Evolutionary conservation across 2,113 vertebrate species (phyloP).

Genomic region (Synodontis membranacea): DNA sequence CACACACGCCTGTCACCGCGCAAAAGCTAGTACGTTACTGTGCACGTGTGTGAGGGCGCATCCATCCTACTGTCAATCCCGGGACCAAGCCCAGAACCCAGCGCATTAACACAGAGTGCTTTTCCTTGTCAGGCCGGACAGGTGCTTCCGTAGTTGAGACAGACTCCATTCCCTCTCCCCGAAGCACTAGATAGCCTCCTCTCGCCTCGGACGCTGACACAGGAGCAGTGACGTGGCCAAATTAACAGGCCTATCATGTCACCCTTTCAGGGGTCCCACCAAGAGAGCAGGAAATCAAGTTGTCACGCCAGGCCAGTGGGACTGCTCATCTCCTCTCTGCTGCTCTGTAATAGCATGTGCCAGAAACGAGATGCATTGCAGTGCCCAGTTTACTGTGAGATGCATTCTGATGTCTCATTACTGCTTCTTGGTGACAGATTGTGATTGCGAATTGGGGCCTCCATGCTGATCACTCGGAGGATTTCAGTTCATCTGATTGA

Average conservation of each 20-base stretch:
- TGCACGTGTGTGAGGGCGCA: constrained; percentile 57
- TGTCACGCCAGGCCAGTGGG: constrained; percentile 85
- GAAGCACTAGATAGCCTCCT: constrained; percentile 73
- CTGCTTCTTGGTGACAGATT: constrained; percentile 66
- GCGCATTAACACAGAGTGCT: constrained; percentile 86
- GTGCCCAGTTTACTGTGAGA: constrained; percentile 61
- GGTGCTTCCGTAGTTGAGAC: constrained; percentile 86
- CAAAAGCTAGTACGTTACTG: constrained; percentile 80
- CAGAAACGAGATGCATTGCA: constrained; percentile 78
- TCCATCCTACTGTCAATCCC: constrained; percentile 80
- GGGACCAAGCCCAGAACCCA: constrained; percentile 80
- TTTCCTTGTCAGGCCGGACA: constrained; percentile 84
- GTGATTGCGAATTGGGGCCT: constrained; percentile 51
- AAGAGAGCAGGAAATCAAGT: constrained; percentile 92
- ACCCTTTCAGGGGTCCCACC: constrained; percentile 77
- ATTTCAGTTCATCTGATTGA: constrained; percentile 32
- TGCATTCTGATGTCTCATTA: constrained; percentile 79
- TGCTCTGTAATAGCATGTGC: constrained; percentile 85
- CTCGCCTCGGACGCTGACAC: constrained; percentile 70
- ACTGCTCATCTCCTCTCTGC: constrained; percentile 77
- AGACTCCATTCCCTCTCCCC: constrained; percentile 82
- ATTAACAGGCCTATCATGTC: constrained; percentile 90
- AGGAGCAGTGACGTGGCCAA: constrained; percentile 86
- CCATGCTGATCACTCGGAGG: constrained; percentile 44
- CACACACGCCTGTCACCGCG: constrained; percentile 80